Evolutionary conservation across 2,888 invertebrate genomes (phyloP), one percentile per base, ranked within the genome.

Genomic region (Macropis europaea): DNA sequence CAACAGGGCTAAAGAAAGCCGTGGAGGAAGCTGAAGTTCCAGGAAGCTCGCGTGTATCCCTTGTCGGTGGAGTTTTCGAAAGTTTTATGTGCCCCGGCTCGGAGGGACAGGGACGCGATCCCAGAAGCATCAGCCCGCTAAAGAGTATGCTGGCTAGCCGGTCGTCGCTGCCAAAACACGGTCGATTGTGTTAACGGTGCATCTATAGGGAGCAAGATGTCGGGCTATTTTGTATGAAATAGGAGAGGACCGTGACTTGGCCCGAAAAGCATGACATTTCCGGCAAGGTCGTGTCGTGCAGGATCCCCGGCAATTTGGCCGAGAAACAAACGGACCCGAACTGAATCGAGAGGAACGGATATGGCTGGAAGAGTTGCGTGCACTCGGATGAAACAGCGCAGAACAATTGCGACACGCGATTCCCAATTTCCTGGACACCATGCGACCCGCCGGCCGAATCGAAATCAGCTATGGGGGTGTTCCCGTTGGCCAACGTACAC

Each of bases 101-200:
- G 9, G 34, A 48, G 24, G 66, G 22, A 47, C 22, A 40, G 9
- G 4, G 26, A 26, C 19, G 43, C n/a, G n/a, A n/a, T n/a, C n/a
- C n/a, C n/a, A n/a, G n/a, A n/a, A n/a, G n/a, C n/a, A 17, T 32
- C 42, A 50, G 61, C 57, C 36, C 26, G 45, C 56, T 47, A 67
- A 75, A 66, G 70, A 53, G 69, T 22, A 59, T 43, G 50, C 22
- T 32, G n/a, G 48, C 32, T 38, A 17, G 26, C 45, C n/a, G n/a
- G n/a, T 5, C 28, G 56, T 26, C 63, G 54, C 43, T 76, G 79
- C 75, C 78, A 80, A 79, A 67, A 56, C 75, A 68, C 56, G 72
- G 52, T 69, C 81, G 74, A 82, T 82, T 82, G 76, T 81, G 69
- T 82, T 82, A 84, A 82, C 72, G 64, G 70, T 70, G n/a, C n/a